Conservation (phyloP, 2,888 invertebrate species). For the Idaea biselata region DNA sequence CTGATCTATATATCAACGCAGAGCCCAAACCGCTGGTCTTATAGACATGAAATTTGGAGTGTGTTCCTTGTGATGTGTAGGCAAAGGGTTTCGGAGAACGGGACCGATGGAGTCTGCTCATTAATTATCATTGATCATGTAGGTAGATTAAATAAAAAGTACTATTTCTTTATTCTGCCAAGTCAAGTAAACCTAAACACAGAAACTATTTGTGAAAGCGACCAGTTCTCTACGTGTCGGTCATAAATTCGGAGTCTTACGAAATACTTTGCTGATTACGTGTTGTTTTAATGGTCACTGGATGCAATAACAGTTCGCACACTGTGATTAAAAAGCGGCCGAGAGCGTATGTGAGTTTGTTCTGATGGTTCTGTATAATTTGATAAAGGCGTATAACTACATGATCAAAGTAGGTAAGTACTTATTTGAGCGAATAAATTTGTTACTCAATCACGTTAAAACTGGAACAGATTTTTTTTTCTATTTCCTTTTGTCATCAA, state of each 20-base stretch:
- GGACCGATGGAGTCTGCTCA: too few species aligned
- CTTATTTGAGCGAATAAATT: too few species aligned
- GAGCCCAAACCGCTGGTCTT: too few species aligned
- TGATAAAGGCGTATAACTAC: neutral
- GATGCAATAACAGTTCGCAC: conserved; percentile 1
- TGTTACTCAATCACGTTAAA: too few species aligned
- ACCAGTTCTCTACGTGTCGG: conserved; percentile 30
- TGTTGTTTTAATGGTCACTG: conserved; percentile 11
- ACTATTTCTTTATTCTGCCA: conserved; percentile 9
- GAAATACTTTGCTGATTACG: conserved; percentile 40
- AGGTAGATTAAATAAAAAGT: too few species aligned
- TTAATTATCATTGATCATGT: too few species aligned
- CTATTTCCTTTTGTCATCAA: neutral
- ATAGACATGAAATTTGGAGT: too few species aligned
- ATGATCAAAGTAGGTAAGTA: too few species aligned
- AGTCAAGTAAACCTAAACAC: conserved; percentile 28
- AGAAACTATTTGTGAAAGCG: conserved; percentile 43
- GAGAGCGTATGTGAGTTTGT: neutral
- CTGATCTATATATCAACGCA: too few species aligned
- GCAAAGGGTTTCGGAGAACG: too few species aligned
- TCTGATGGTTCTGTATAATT: neutral
- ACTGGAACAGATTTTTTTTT: neutral
- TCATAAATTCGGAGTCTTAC: conserved; percentile 38
- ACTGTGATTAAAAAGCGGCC: neutral
- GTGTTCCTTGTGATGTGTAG: too few species aligned